These are phyloP conservation scores for Stenotaenia linearis DNA, from an alignment of 2,888 invertebrate genomes.

Conservation along the genomic window DNA sequence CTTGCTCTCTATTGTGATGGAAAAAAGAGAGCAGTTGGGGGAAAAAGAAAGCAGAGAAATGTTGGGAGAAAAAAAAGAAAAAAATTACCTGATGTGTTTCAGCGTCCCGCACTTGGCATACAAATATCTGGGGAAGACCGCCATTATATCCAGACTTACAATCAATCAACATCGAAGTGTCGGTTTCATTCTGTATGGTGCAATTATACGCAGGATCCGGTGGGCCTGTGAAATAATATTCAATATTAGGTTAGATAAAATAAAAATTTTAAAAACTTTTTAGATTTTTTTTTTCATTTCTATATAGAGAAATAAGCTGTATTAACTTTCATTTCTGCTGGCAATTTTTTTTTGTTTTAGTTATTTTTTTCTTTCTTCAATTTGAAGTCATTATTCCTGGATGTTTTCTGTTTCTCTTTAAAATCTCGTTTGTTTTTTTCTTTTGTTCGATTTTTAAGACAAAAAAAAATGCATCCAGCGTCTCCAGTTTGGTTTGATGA, in stretches of 20 bases:
- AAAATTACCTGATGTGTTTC: background rate
- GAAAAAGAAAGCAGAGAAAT: background rate
- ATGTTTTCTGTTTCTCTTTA: no score
- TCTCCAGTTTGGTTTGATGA: no score
- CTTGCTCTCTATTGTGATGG: no score
- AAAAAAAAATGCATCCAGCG: no score
- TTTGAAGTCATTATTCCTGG: no score
- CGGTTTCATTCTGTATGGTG: conserved; percentile 76
- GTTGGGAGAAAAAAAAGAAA: background rate
- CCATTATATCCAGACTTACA: conserved; percentile 86
- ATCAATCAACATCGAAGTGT: conserved; percentile 72
- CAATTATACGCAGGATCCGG: conserved; percentile 90
- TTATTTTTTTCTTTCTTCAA: no score
- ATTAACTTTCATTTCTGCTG: no score
- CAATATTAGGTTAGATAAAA: no score
- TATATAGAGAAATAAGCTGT: no score
- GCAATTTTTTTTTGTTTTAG: no score
- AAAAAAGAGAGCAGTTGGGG: background rate
- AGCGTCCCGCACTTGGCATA: conserved; percentile 62
- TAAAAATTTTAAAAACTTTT: background rate
- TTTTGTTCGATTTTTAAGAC: no score
- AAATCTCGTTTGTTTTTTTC: no score
- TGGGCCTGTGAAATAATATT: conserved; percentile 59
- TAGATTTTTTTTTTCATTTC: background rate
- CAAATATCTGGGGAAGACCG: conserved; percentile 76